These are phyloP conservation scores for Gymnocheta viridis DNA, from an alignment of 2,888 invertebrate species.

Conservation along the genomic window DNA sequence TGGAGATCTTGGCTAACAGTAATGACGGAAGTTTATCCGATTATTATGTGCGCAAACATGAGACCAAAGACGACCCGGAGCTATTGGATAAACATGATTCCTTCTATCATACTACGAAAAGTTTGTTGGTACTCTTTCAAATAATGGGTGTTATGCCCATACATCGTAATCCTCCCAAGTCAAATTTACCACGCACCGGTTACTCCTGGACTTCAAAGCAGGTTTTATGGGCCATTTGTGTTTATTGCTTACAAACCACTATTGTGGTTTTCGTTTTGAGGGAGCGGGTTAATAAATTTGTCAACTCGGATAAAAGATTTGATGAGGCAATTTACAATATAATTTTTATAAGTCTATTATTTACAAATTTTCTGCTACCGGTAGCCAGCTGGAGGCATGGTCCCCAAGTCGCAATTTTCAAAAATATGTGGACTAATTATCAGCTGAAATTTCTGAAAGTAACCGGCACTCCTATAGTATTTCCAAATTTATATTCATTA, in stretches of 20 bases:
- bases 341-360: slow-evolving; percentile 87
- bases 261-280: slow-evolving; percentile 83
- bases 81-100: slow-evolving; percentile 87
- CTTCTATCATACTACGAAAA: slow-evolving; percentile 88
- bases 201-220: slow-evolving; percentile 87
- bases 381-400: slow-evolving; percentile 88
- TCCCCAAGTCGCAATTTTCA: slow-evolving; percentile 87
- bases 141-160: slow-evolving; percentile 91
- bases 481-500: slow-evolving; percentile 85
- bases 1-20: slow-evolving; percentile 74
- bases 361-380: slow-evolving; percentile 87
- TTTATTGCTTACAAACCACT: slow-evolving; percentile 85
- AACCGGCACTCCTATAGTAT: slow-evolving; percentile 85
- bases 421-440: slow-evolving; percentile 91
- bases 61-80: slow-evolving; percentile 83
- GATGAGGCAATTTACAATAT: slow-evolving; percentile 90
- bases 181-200: slow-evolving; percentile 83
- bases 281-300: slow-evolving; percentile 84
- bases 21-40: slow-evolving; percentile 73
- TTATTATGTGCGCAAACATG: slow-evolving; percentile 80
- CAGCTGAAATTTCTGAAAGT: slow-evolving; percentile 84
- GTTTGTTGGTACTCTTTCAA: slow-evolving; percentile 87
- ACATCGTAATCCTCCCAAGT: slow-evolving; percentile 84
- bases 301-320: slow-evolving; percentile 86
- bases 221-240: slow-evolving; percentile 86